phyloP scores from a whole-genome alignment of 2,888 invertebrate species.

The Nomada lathburiana region DNA sequence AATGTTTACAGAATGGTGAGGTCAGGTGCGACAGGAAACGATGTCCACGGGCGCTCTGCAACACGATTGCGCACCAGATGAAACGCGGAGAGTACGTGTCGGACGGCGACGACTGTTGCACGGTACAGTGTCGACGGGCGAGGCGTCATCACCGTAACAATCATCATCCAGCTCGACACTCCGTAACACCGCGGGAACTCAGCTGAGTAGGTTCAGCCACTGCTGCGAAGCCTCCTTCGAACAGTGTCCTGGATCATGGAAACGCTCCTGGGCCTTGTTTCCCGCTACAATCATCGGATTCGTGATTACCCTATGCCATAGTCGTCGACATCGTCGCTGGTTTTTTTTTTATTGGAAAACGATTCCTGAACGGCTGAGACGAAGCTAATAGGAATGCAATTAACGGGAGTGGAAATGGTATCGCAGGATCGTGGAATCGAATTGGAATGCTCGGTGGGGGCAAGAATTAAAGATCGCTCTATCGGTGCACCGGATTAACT shows the following conservation, averaged over 20 bases:
- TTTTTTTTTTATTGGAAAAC: neutral
- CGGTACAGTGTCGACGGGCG: conserved; percentile 85
- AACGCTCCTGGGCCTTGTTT: conserved; percentile 46
- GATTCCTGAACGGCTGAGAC: conserved; percentile 4
- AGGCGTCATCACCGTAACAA: conserved; percentile 86
- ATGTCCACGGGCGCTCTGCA: conserved; percentile 91
- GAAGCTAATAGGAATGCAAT: neutral
- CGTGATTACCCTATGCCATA: conserved; percentile 26
- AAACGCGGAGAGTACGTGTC: conserved; percentile 81
- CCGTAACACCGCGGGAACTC: conserved; percentile 76
- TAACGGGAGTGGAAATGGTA: conserved; percentile 11
- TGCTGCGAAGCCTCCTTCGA: conserved; percentile 40
- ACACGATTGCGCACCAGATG: conserved; percentile 84
- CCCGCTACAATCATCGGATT: conserved; percentile 35
- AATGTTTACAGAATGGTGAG: conserved; percentile 89
- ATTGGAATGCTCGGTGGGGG: neutral
- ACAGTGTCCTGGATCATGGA: conserved; percentile 47
- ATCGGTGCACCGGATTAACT: neutral
- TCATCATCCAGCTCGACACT: conserved; percentile 77
- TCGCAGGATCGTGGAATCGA: neutral
- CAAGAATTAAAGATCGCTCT: neutral
- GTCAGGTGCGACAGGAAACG: conserved; percentile 92
- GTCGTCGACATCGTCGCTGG: conserved; percentile 22
- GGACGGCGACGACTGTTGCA: conserved; percentile 87
- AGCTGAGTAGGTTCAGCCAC: conserved; percentile 73